Base-by-base conservation (phyloP, 2,113 vertebrate species). In the Tapirus terrestris region DNA sequence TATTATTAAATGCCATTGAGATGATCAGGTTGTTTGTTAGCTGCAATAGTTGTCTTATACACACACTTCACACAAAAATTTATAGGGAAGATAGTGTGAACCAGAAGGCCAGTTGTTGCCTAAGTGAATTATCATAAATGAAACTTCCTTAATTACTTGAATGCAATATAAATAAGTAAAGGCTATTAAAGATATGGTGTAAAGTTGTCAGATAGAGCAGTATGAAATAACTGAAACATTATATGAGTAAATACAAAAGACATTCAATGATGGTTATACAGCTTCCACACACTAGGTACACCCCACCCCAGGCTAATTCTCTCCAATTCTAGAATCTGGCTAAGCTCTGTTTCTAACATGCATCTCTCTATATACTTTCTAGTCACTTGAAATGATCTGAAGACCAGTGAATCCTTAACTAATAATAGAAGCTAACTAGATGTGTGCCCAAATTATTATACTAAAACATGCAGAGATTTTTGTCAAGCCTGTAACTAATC, bases 391-490 rank as follows among this genome's bases (percentile, higher is more conserved):
- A 70, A 68, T 68, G 29, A 89, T 87, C 13, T 58, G 20, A 86
- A 85, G 23, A 43, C 33, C 13, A 33, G 20, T 12, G 27, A 67
- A 45, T 85, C 12, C 27, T 87, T 73, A 68, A 72, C 36, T 73
- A 65, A 61, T 73, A 61, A 85, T 61, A 73, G 51, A 68, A 29
- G 8, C 51, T 92, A 92, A 63, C 88, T 84, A 89, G 84, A 87
- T 83, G 60, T 87, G 51, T 75, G 18, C 56, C 36, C 70, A 90
- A 87, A 90, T 86, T 45, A 80, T 86, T 92, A 72, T 29, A 91
- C 65, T 82, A 53, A 65, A 80, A 48, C 85, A 96, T 68, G 45
- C n/a, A 94, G 81, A 87, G 56, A 68, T 89, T 65, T 88, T 51
- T 77, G 33, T 82, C 53, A 86, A 75, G 27, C 33, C 80, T 70